A percentile compares a stretch with the other conserved stretches of the same genome.
These are phyloP conservation scores for Kryptolebias ocellatus DNA, from an alignment of 2,797 vertebrate genomes.

Conservation along the genomic window DNA sequence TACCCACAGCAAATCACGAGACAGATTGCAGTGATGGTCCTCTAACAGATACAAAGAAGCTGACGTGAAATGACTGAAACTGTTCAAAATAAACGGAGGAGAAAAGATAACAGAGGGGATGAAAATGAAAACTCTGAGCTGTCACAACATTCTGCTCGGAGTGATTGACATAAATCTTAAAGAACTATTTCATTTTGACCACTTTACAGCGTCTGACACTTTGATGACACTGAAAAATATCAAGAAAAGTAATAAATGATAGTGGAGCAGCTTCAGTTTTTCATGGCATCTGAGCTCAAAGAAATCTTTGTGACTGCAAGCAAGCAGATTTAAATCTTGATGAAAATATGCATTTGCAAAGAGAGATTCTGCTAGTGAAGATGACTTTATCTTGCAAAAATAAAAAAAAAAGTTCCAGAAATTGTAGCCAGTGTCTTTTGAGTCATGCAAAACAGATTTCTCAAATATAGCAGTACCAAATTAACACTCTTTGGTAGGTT, in stretches of 20 bases:
- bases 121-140: slow-evolving; percentile 24
- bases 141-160: slow-evolving; percentile 34
- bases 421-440: not conserved
- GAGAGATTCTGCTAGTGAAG: not conserved
- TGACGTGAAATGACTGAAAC: slow-evolving; percentile 33
- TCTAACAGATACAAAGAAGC: slow-evolving; percentile 13
- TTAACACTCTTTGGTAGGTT: not conserved
- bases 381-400: slow-evolving; percentile 1
- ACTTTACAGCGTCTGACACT: slow-evolving; percentile 25
- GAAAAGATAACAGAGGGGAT: not conserved
- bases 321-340: slow-evolving; percentile 8
- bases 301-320: not conserved
- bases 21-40: slow-evolving; percentile 43
- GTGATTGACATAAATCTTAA: slow-evolving; percentile 36
- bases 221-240: slow-evolving; percentile 48
- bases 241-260: slow-evolving; percentile 32
- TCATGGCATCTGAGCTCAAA: slow-evolving; percentile 1
- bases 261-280: slow-evolving; percentile 6
- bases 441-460: not conserved
- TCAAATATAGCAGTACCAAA: not conserved
- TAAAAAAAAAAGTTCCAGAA: slow-evolving; percentile 1
- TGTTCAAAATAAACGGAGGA: slow-evolving; percentile 28
- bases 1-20: slow-evolving; percentile 13
- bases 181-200: slow-evolving; percentile 39
- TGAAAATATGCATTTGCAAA: not conserved